phyloP scores from a whole-genome alignment of 2,113 vertebrate species.

The Neolamprologus ventralis region DNA sequence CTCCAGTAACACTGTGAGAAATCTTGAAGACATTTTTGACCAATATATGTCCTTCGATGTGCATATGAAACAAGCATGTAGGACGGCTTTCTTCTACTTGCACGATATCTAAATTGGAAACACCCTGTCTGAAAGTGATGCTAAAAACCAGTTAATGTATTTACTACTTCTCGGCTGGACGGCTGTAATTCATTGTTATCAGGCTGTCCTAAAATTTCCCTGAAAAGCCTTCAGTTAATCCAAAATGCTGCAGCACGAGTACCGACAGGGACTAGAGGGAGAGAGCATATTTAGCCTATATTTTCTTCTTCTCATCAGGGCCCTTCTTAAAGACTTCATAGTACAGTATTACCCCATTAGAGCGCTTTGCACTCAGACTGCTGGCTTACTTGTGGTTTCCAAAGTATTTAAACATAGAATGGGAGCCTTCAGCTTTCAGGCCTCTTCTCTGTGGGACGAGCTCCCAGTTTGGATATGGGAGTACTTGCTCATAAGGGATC shows the following conservation, averaged over 20 bases:
- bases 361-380: not conserved
- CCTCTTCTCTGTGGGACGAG: not conserved
- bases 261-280: not conserved
- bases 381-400: not conserved
- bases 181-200: not conserved
- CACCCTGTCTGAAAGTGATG: not conserved
- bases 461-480: not conserved
- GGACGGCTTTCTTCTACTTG: not conserved
- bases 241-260: not conserved
- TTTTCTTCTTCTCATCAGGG: not conserved
- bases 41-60: not conserved
- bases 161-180: not conserved
- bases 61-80: not conserved
- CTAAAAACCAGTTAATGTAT: not conserved
- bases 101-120: not conserved
- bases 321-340: not conserved
- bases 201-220: not conserved
- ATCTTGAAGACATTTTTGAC: not conserved
- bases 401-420: not conserved
- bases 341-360: not conserved
- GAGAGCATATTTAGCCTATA: not conserved
- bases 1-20: not conserved
- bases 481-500: not conserved
- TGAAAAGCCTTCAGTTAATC: not conserved
- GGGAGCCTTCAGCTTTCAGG: not conserved